phyloP scores from a whole-genome alignment of 2,888 invertebrate genomes.

The Icerya purchasi region DNA sequence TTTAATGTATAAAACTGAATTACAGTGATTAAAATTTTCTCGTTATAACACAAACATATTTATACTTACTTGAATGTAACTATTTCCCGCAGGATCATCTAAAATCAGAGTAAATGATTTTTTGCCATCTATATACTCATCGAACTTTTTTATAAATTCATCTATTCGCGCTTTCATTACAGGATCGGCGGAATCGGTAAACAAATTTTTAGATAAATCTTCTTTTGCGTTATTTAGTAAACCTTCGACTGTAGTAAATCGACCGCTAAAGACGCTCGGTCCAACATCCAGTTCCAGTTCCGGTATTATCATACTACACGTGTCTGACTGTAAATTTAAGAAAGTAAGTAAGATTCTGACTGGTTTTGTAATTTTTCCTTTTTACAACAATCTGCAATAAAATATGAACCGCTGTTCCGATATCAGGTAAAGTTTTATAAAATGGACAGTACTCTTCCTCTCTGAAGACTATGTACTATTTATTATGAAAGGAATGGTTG shows the following conservation, averaged over 20 bases:
- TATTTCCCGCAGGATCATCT: conserved; percentile 95
- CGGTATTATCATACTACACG: conserved; percentile 55
- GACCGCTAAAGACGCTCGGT: conserved; percentile 62
- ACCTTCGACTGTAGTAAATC: conserved; percentile 91
- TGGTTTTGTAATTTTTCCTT: no score
- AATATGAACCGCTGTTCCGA: no score
- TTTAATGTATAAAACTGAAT: neutral
- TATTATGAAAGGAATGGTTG: no score
- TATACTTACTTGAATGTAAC: conserved; percentile 52
- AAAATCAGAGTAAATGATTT: conserved; percentile 50
- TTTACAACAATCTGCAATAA: no score
- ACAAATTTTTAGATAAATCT: conserved; percentile 44
- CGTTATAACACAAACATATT: neutral
- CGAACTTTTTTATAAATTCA: conserved; percentile 41
- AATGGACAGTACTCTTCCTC: no score
- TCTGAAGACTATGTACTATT: no score
- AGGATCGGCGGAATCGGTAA: conserved; percentile 47
- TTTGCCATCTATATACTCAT: conserved; percentile 40
- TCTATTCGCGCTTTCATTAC: conserved; percentile 31
- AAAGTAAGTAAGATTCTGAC: no score
- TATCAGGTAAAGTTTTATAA: no score
- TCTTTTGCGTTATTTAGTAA: conserved; percentile 53
- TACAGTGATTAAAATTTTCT: neutral
- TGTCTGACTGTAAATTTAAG: no score
- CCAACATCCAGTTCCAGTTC: conserved; percentile 76